Evolutionary conservation across 2,888 invertebrate species (phyloP).

Genomic region (Pyrocoelia pectoralis): DNA sequence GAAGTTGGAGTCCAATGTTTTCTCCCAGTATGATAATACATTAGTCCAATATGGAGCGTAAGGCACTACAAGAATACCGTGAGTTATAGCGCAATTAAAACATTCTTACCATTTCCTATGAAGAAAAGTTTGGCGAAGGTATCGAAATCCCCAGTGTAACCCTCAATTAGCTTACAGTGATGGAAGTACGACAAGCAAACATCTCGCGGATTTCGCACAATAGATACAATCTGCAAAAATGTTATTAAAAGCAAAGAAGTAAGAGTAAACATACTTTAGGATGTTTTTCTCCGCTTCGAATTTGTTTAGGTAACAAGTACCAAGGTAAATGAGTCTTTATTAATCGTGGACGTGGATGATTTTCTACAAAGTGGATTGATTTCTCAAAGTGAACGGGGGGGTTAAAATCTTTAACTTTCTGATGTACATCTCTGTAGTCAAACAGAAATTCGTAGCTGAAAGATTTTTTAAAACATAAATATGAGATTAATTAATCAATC

Average conservation of each 20-base stretch:
- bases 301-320: slow-evolving; percentile 64
- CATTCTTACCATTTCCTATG: slow-evolving; percentile 29
- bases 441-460: slow-evolving; percentile 56
- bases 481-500: slow-evolving; percentile 38
- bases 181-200: slow-evolving; percentile 88
- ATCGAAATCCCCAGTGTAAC: slow-evolving; percentile 68
- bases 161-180: slow-evolving; percentile 73
- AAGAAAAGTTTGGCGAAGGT: slow-evolving; percentile 80
- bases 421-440: slow-evolving; percentile 55
- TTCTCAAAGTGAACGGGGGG: slow-evolving; percentile 46
- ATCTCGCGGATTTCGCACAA: slow-evolving; percentile 90
- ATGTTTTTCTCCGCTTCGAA: slow-evolving; percentile 54
- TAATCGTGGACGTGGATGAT: slow-evolving; percentile 57
- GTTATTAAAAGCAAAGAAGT: neutral
- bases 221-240: slow-evolving; percentile 80
- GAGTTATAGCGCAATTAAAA: neutral
- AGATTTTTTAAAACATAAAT: slow-evolving; percentile 20
- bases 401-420: slow-evolving; percentile 48
- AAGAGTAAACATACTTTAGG: slow-evolving; percentile 49
- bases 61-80: slow-evolving; percentile 40
- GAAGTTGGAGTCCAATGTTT: slow-evolving; percentile 73
- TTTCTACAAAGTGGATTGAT: slow-evolving; percentile 45
- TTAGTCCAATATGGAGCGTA: slow-evolving; percentile 50
- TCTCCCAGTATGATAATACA: slow-evolving; percentile 71
- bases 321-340: slow-evolving; percentile 73